phyloP scores from a whole-genome alignment of 2,113 vertebrate genomes.

The Mastomys coucha region DNA sequence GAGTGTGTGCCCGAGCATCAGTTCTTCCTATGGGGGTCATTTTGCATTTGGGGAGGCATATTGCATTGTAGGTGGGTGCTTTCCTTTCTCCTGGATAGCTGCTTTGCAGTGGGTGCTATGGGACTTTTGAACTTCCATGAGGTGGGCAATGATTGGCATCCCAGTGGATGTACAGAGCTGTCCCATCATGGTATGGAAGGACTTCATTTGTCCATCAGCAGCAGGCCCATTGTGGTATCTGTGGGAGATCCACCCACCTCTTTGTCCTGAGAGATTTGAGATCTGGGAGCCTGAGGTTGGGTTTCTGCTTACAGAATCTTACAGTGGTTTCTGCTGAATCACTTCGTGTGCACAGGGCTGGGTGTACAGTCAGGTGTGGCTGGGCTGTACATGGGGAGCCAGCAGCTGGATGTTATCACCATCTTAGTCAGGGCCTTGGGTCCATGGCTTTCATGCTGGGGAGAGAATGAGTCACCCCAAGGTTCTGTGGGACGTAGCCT shows the following conservation, averaged over 20 bases:
- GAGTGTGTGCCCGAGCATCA: background rate
- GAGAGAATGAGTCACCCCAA: background rate
- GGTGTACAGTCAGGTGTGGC: background rate
- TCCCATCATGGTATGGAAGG: background rate
- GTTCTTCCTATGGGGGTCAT: background rate
- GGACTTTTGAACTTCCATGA: background rate
- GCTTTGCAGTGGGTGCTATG: background rate
- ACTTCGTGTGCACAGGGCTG: background rate
- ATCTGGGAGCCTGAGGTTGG: background rate
- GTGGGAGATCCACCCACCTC: background rate
- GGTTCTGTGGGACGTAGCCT: background rate
- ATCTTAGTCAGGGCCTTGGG: background rate
- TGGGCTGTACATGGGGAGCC: background rate
- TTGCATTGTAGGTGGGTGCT: background rate
- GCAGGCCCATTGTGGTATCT: no score
- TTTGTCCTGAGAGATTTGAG: background rate
- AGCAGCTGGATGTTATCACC: background rate
- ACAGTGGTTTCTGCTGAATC: background rate
- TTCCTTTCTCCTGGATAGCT: background rate
- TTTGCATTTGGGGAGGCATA: background rate
- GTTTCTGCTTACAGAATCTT: background rate
- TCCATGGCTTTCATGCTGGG: background rate
- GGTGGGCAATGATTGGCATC: no score
- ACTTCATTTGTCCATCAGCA: no score
- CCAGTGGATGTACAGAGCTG: background rate